These are phyloP conservation scores for Raphicerus campestris DNA, from an alignment of 2,113 vertebrate species.

Conservation along the genomic window DNA sequence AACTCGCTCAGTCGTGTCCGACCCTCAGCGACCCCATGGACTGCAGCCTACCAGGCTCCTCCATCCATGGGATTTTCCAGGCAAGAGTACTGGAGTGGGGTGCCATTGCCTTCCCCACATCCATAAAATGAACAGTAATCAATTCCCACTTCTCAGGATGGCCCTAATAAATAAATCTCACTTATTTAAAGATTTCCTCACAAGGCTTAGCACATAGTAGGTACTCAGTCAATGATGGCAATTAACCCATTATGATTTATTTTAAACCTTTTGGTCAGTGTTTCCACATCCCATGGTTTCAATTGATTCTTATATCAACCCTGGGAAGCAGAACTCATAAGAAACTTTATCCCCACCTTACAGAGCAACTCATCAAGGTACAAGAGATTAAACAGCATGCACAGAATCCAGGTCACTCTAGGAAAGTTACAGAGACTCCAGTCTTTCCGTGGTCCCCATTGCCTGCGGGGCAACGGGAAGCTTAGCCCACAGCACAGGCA, in stretches of 20 bases:
- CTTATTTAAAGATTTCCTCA: not conserved
- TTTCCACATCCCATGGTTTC: not conserved
- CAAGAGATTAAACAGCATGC: not conserved
- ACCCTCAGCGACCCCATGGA: too few relatives aligned
- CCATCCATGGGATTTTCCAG: too few relatives aligned
- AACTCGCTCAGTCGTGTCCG: too few relatives aligned
- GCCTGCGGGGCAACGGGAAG: not conserved
- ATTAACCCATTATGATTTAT: not conserved
- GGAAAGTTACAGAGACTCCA: not conserved
- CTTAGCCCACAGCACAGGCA: not conserved
- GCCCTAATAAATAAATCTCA: not conserved
- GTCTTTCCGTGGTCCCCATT: too few relatives aligned
- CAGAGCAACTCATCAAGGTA: not conserved
- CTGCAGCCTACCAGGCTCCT: too few relatives aligned
- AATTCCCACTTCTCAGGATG: not conserved
- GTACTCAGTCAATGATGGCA: not conserved
- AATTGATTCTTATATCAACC: not conserved
- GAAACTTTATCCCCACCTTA: not conserved
- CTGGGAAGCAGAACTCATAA: not conserved
- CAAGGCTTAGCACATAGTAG: not conserved
- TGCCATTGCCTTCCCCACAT: not conserved
- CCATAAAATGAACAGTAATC: not conserved
- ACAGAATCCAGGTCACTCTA: not conserved
- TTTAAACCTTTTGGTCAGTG: not conserved
- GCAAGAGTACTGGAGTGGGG: too few relatives aligned